Base-by-base conservation (phyloP, 1,140 invertebrate species). In the Ceratina japonica region DNA sequence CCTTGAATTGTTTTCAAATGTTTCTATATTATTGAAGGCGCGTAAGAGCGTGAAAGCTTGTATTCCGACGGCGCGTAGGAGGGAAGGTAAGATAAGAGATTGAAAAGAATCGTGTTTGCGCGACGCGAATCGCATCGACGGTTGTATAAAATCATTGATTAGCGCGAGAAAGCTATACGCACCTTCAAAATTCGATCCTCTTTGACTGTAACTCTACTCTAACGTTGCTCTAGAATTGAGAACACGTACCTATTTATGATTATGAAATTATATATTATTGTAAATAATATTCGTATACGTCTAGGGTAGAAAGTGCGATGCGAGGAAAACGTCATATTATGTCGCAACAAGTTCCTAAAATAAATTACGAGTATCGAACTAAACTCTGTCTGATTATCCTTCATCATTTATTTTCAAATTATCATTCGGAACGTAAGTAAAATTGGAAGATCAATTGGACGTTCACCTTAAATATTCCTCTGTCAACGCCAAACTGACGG, bases 341-440 rank as follows among this genome's bases (percentile, higher is more conserved):
- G 86, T 88, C 86, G 87, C 86, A 87, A 86, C 83, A 90, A 91
- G 89, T 91, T 91, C 89, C 90, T 90, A 90, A 88, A 91, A 90
- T 89, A 91, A 90, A 91, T 85, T 79, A 89, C 86, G 79, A 76
- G 84, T 83, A 90, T 82, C 66, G 78, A 81, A 66, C 37, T 44
- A 64, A 64, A 70, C 75, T 22, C 15, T 56, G 0, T 22, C 20
- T 18, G 2, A 16, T 24, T 64, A 16, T 49, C 13, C 80, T 72
- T 81, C 13, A 80, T 72, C 76, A 69, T 44, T 44, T 44, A 8
- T 44, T 44, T 44, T 44, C 10, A 8, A 44, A 44, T 44, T 44
- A 0, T 44, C 10, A 44, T 44, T 44, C 37, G 4, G 27, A 31
- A 31, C 27, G 4, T 31, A 31, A 31, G 37, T 44, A 7, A 44